A percentile compares a stretch with the other conserved stretches of the same genome.
These are phyloP conservation scores for Notiomystis cincta DNA, from an alignment of 2,113 vertebrate genomes.

Conservation along the genomic window DNA sequence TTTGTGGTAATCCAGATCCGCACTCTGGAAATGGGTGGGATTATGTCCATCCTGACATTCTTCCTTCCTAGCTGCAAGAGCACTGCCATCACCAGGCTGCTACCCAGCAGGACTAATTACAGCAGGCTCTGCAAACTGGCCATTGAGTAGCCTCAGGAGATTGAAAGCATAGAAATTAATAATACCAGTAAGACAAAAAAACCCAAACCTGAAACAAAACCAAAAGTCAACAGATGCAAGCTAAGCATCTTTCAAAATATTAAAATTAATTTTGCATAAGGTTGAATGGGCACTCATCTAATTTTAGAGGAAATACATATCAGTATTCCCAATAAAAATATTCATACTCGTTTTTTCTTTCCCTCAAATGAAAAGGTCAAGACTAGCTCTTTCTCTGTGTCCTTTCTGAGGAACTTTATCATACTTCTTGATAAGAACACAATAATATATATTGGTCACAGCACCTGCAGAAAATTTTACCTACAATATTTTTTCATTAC, in stretches of 20 bases:
- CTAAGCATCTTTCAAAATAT: neutral
- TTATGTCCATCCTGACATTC: fast-evolving
- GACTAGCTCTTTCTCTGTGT: conserved; percentile 16
- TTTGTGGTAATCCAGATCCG: neutral
- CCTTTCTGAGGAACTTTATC: conserved; percentile 46
- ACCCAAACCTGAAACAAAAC: neutral
- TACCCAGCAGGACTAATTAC: neutral
- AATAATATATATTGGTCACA: conserved; percentile 16
- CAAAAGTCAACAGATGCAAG: neutral
- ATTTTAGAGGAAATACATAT: neutral
- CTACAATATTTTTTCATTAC: neutral
- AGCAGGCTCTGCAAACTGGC: neutral
- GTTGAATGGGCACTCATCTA: neutral
- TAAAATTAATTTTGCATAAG: neutral
- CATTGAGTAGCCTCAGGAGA: neutral
- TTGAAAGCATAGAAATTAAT: neutral
- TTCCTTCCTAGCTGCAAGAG: neutral
- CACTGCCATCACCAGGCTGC: neutral
- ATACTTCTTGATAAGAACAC: conserved; percentile 35
- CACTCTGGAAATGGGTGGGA: neutral
- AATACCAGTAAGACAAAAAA: neutral
- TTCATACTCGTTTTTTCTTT: conserved; percentile 27
- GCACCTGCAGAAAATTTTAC: conserved; percentile 29
- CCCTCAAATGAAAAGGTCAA: conserved; percentile 35
- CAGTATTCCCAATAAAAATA: conserved; percentile 11